Evolutionary conservation across 2,888 invertebrate species (phyloP).

Genomic region (Hydropsyche betteni): DNA sequence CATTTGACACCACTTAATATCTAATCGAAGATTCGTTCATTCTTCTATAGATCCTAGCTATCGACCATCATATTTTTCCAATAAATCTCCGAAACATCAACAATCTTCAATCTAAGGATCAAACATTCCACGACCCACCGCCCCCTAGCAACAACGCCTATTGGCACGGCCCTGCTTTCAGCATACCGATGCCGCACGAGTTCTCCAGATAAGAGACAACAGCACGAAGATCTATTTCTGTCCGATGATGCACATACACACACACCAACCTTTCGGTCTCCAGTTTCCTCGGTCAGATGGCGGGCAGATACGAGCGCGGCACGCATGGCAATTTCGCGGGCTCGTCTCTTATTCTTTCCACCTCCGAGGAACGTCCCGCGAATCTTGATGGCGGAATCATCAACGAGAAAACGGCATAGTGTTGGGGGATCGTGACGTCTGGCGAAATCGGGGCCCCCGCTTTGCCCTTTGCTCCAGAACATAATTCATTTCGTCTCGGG

Average conservation of each 20-base stretch:
- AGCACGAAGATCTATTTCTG: conserved; percentile 27
- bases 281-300: conserved; percentile 6
- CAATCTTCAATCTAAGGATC: too few species aligned
- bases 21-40: too few species aligned
- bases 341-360: neutral
- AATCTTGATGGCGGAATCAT: conserved; percentile 34
- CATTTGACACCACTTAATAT: too few species aligned
- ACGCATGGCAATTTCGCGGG: conserved; percentile 39
- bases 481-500: conserved; percentile 50
- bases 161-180: too few species aligned
- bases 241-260: neutral
- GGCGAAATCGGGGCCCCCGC: conserved; percentile 21
- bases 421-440: conserved; percentile 24
- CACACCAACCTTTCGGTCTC: neutral
- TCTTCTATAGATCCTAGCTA: too few species aligned
- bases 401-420: neutral
- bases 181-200: neutral
- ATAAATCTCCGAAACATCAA: too few species aligned
- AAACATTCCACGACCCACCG: too few species aligned
- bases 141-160: too few species aligned
- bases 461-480: conserved; percentile 49
- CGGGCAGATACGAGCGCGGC: conserved; percentile 14
- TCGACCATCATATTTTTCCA: too few species aligned
- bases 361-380: neutral
- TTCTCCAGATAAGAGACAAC: conserved; percentile 15